Evolutionary conservation across 1,140 invertebrate genomes (phyloP), one percentile per base, ranked within the genome.

Genomic region (Diabrotica virgifera): DNA sequence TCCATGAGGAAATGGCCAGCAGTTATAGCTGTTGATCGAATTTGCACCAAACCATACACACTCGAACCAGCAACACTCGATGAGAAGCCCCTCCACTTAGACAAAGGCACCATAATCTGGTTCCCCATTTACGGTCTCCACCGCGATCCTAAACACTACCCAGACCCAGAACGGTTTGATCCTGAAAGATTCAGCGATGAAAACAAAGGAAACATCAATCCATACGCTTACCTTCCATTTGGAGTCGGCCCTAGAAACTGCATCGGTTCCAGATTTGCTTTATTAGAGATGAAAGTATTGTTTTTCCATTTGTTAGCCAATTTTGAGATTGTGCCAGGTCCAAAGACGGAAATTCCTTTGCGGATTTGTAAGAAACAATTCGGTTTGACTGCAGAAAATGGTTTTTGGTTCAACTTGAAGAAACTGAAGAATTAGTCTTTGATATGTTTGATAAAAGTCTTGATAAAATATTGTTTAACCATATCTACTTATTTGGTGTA

Each of bases 1-100:
- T 79, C 80, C 0, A 68, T 88, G 4, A 72, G 86, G 12, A 78
- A 82, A 38, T 85, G 84, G 80, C 83, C 87, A 5, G 80, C 85
- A 5, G 78, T 71, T n/a, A 65, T 75, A 0, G 56, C 66, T 24
- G 71, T 78, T 6, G 74, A 78, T 61, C 72, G 82, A 63, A 13
- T 68, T 9, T 80, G 79, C 60, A 75, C 70, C 6, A 73, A 77
- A 67, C 57, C 70, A 11, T 78, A 70, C 50, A 64, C 40, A 46
- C 52, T 64, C 14, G 6, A 51, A 52, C 40, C 60, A 9, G 0
- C 1, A 0, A 11, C 5, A n/a, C 4, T 37, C 8, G 54, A 57
- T 14, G 54, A 59, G 69, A 77, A 80, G 5, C 75, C 80, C 38
- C 72, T 77, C 0, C 75, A 69, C 50, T 10, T 74, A 12, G 66